phyloP scores from a whole-genome alignment of 2,888 invertebrate species.

The Augiades crinisus region DNA sequence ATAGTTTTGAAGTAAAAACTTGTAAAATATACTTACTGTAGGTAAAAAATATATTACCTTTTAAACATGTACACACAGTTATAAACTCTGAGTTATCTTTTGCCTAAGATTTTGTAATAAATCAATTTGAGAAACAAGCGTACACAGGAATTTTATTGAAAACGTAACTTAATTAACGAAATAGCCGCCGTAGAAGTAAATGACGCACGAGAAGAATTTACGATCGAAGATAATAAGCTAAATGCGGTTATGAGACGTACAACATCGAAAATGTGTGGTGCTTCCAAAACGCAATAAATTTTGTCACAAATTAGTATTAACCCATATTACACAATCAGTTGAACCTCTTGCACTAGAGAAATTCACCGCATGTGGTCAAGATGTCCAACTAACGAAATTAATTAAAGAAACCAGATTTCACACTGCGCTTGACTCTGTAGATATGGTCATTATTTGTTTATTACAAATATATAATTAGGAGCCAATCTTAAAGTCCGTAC shows the following conservation, averaged over 20 bases:
- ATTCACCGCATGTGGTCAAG: constrained; percentile 37
- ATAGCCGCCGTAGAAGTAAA: background rate
- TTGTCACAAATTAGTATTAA: constrained; percentile 19
- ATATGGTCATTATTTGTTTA: background rate
- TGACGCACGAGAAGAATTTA: constrained; percentile 6
- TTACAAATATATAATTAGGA: background rate
- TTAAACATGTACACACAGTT: too few species aligned
- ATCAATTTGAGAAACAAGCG: background rate
- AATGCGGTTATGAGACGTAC: constrained; percentile 6
- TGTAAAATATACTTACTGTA: too few species aligned
- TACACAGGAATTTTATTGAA: background rate
- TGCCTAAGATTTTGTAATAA: background rate
- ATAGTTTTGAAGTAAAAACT: too few species aligned
- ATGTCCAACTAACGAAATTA: constrained; percentile 25
- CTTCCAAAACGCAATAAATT: constrained; percentile 21
- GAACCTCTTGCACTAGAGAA: constrained; percentile 23
- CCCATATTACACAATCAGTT: constrained; percentile 13
- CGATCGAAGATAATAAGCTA: constrained; percentile 16
- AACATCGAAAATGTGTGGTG: background rate
- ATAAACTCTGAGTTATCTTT: background rate
- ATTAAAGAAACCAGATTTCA: constrained; percentile 31
- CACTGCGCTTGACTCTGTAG: constrained; percentile 1
- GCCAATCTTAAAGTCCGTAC: too few species aligned
- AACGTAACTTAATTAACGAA: constrained; percentile 13
- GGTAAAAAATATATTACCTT: too few species aligned